These are phyloP conservation scores for Megaptera novaeangliae DNA, from an alignment of 2,113 vertebrate genomes.

Conservation along the genomic window DNA sequence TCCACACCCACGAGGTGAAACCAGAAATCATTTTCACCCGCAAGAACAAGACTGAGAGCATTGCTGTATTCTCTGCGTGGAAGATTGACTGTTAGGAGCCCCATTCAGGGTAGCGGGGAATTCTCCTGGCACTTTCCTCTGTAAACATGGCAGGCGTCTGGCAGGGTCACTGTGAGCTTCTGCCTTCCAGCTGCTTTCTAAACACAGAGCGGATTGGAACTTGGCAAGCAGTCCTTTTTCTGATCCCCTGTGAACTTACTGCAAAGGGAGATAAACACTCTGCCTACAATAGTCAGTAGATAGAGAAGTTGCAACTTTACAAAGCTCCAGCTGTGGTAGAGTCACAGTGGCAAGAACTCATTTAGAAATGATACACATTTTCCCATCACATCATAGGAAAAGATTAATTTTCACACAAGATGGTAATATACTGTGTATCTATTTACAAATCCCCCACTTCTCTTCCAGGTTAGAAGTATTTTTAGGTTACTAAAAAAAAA, in stretches of 20 bases:
- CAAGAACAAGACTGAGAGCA: not conserved
- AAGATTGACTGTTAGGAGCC: not conserved
- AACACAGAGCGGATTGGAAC: not conserved
- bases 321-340: not conserved
- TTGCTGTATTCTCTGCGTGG: not conserved
- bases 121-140: not conserved
- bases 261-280: not conserved
- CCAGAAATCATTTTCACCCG: not conserved
- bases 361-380: not conserved
- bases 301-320: not conserved
- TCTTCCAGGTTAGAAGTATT: not conserved
- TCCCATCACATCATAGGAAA: not conserved
- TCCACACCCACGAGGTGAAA: not conserved
- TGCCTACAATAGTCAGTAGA: not conserved
- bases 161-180: not conserved
- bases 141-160: not conserved
- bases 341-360: not conserved
- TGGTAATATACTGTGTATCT: not conserved
- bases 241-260: not conserved
- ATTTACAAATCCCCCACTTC: not conserved
- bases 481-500: not conserved
- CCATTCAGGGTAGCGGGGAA: not conserved
- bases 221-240: conserved; percentile 38
- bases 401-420: not conserved
- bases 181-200: not conserved